Percentiles rank a stretch among this genome's conserved stretches.
These are phyloP conservation scores for Varanus komodoensis DNA, from an alignment of 2,113 vertebrate species.

Conservation along the genomic window DNA sequence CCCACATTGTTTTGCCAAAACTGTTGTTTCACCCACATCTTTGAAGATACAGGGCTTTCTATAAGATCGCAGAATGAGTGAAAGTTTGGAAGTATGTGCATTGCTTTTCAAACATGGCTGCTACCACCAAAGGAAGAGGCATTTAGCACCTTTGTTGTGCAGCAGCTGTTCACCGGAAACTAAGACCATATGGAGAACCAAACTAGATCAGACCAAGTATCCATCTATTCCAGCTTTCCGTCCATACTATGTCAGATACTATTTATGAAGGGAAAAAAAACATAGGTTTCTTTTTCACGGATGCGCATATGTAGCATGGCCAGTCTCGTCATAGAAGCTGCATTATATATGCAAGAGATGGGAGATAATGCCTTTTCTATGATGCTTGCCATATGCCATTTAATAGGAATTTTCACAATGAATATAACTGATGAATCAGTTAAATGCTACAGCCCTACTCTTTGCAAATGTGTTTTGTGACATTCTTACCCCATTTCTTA, in stretches of 20 bases:
- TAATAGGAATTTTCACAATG: not conserved
- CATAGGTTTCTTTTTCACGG: not conserved
- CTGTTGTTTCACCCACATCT: not conserved
- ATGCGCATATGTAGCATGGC: not conserved
- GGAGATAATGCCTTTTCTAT: not conserved
- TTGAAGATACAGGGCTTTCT: no score
- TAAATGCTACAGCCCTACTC: not conserved
- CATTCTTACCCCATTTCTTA: not conserved
- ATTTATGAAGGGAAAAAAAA: not conserved
- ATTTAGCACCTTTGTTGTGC: not conserved
- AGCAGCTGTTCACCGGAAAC: not conserved
- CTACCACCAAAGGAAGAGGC: not conserved
- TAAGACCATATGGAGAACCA: not conserved
- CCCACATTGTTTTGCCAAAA: not conserved
- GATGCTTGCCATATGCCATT: not conserved
- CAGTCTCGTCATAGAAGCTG: not conserved
- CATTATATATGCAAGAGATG: not conserved
- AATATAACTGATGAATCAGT: no score
- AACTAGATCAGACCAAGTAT: no score
- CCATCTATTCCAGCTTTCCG: no score
- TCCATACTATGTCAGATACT: no score
- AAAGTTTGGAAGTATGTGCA: not conserved
- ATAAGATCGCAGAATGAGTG: not conserved
- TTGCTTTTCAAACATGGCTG: not conserved
- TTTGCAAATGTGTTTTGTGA: not conserved